phyloP scores from a whole-genome alignment of 2,888 invertebrate genomes.

The Lysandra bellargus region DNA sequence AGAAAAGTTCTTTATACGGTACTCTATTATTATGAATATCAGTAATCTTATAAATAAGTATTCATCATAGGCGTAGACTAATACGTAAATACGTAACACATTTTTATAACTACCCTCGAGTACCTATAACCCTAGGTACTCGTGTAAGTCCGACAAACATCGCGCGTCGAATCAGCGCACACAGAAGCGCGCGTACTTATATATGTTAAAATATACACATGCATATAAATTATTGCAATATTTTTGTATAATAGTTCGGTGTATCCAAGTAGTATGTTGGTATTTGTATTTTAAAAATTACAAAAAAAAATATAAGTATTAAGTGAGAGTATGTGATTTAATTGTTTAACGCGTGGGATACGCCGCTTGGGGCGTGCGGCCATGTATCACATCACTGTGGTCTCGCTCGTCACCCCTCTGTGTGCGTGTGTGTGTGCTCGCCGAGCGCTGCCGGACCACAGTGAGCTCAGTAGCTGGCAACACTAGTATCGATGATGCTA shows the following conservation, averaged over 20 bases:
- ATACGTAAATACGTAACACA: conserved; percentile 5
- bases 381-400: conserved; percentile 51
- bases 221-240: conserved; percentile 74
- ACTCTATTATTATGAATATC: background rate
- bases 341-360: conserved; percentile 49
- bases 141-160: background rate
- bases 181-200: conserved; percentile 66
- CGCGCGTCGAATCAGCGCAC: conserved; percentile 41
- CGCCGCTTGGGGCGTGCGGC: conserved; percentile 74
- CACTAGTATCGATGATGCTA: conserved; percentile 37
- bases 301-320: conserved; percentile 57
- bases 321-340: conserved; percentile 62
- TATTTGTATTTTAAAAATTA: conserved; percentile 68
- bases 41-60: background rate
- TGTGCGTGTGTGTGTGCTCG: background rate
- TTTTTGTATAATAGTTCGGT: conserved; percentile 77
- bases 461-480: conserved; percentile 28
- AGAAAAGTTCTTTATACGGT: background rate
- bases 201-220: conserved; percentile 65
- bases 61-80: background rate
- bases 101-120: background rate
- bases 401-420: conserved; percentile 1
- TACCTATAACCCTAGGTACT: background rate
- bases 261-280: conserved; percentile 73
- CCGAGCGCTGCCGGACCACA: conserved; percentile 5